A percentile compares a stretch with the other conserved stretches of the same genome.
These are phyloP conservation scores for Onychomys arenicola DNA, from an alignment of 2,797 vertebrate species.

Conservation along the genomic window DNA sequence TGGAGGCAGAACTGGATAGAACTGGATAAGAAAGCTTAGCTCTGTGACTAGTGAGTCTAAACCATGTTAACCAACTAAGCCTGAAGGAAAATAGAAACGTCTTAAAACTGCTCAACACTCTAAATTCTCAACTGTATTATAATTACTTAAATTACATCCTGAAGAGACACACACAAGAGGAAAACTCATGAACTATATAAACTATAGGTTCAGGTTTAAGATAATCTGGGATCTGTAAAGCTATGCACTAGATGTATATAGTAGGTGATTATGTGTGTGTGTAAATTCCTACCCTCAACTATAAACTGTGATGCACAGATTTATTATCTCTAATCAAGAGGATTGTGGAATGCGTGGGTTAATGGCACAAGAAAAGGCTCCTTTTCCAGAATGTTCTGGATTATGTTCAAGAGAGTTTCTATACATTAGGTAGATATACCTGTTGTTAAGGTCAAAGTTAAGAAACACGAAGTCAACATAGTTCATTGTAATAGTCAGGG, in stretches of 20 bases:
- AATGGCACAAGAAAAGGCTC: neutral
- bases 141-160: neutral
- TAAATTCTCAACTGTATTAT: neutral
- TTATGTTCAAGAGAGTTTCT: neutral
- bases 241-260: neutral
- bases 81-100: neutral
- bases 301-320: neutral
- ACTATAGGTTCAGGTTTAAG: neutral
- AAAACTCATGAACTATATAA: neutral
- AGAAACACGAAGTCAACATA: neutral
- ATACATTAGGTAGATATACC: neutral
- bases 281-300: neutral
- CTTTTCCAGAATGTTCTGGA: neutral
- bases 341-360: neutral
- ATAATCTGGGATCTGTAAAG: neutral
- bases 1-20: neutral
- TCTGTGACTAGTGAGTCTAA: neutral
- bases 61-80: neutral
- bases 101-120: neutral
- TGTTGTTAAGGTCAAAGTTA: neutral
- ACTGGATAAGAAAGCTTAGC: neutral
- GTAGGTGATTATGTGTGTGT: too few relatives aligned
- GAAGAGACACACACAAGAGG: neutral
- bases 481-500: rapidly evolving
- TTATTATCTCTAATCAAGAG: neutral